Percentiles rank a stretch among this genome's conserved stretches.
phyloP scores from a whole-genome alignment of 2,888 invertebrate species.

The Lutraria lutraria region DNA sequence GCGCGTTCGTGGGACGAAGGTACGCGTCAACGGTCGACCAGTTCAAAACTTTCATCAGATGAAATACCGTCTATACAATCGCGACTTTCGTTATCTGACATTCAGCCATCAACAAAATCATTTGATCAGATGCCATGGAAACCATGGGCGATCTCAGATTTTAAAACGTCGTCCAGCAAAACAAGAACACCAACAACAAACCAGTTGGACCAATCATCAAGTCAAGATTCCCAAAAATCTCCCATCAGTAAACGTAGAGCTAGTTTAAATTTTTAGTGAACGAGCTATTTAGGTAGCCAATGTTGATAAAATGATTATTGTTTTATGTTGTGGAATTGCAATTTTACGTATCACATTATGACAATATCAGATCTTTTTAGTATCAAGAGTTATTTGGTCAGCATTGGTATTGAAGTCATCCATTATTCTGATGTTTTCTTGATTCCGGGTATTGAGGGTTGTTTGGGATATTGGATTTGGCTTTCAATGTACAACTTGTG shows the following conservation, averaged over 20 bases:
- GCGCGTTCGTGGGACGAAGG: neutral
- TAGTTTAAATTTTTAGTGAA: slow-evolving; percentile 32
- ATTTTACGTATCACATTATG: no score
- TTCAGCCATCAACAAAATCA: slow-evolving; percentile 16
- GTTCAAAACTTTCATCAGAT: slow-evolving; percentile 25
- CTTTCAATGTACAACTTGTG: no score
- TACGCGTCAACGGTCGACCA: neutral
- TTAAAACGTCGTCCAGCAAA: slow-evolving; percentile 28
- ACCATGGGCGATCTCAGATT: slow-evolving; percentile 50
- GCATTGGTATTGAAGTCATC: no score
- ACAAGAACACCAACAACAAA: neutral
- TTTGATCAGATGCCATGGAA: slow-evolving; percentile 35
- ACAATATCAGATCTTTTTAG: no score
- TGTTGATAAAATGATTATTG: no score
- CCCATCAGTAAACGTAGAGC: neutral
- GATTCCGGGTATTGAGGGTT: no score
- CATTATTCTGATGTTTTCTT: no score
- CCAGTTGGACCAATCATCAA: slow-evolving; percentile 25
- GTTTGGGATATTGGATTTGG: no score
- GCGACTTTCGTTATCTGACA: slow-evolving; percentile 33
- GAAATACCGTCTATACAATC: slow-evolving; percentile 30
- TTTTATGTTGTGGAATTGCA: no score
- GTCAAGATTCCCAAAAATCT: neutral
- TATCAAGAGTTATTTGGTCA: no score
- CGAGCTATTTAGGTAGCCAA: no score